Percentiles rank a stretch among this genome's conserved stretches.
phyloP scores from a whole-genome alignment of 2,888 invertebrate genomes.

The Hedychridium roseum region DNA sequence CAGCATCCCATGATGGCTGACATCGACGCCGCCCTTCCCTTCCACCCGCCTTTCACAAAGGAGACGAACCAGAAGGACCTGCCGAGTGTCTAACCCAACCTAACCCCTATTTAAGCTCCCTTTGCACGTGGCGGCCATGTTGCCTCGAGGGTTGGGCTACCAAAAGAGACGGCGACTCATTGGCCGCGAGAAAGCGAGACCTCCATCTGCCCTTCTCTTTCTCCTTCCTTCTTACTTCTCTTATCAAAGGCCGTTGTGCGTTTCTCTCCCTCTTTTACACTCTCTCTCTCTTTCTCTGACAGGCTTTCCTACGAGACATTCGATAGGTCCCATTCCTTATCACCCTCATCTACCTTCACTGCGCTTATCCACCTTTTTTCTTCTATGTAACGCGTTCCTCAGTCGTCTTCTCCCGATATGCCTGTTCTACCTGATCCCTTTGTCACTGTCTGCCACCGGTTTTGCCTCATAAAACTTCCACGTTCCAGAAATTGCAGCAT shows the following conservation, averaged over 20 bases:
- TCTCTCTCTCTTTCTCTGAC: slow-evolving; percentile 18
- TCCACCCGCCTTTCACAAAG: slow-evolving; percentile 24
- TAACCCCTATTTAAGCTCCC: slow-evolving; percentile 52
- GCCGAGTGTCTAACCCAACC: slow-evolving; percentile 39
- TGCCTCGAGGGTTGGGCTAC: slow-evolving; percentile 60
- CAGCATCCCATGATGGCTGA: slow-evolving; percentile 61
- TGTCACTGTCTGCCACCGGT: no score
- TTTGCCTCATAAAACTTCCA: no score
- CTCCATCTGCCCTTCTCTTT: slow-evolving; percentile 16
- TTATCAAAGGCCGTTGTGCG: slow-evolving; percentile 11
- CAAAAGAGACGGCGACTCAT: slow-evolving; percentile 58
- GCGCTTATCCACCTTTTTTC: neutral
- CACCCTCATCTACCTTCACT: slow-evolving; percentile 6
- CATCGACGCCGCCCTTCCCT: slow-evolving; percentile 45
- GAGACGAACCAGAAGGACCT: slow-evolving; percentile 46
- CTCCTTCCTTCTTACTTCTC: slow-evolving; percentile 17
- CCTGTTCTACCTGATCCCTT: no score
- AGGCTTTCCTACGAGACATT: no score
- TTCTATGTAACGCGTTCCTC: no score
- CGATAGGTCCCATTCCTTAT: slow-evolving; percentile 58
- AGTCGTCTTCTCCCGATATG: no score
- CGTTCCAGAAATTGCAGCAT: no score
- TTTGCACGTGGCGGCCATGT: slow-evolving; percentile 58
- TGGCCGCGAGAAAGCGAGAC: slow-evolving; percentile 41
- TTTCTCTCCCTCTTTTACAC: slow-evolving; percentile 1